These are phyloP conservation scores for Fratercula arctica DNA, from an alignment of 2,797 vertebrate species.

Conservation along the genomic window DNA sequence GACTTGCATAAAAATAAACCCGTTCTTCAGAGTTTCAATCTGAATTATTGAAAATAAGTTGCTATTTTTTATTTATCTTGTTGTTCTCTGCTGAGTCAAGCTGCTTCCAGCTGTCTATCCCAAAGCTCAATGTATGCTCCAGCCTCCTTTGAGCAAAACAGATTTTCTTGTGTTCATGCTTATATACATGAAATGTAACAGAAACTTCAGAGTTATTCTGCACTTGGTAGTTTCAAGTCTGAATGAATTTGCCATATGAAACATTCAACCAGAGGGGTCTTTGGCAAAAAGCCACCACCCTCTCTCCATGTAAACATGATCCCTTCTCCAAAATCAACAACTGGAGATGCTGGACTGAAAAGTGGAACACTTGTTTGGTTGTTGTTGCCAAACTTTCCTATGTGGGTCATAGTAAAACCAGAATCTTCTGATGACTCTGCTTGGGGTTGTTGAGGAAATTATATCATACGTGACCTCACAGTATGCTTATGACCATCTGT, in stretches of 20 bases:
- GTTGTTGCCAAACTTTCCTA: background rate
- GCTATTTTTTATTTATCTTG: background rate
- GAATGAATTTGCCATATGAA: background rate
- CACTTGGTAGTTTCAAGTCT: background rate
- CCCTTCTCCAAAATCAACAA: background rate
- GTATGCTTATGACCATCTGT: background rate
- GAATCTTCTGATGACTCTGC: background rate
- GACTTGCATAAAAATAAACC: background rate
- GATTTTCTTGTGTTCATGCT: background rate
- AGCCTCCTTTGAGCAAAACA: background rate
- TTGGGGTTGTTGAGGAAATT: background rate
- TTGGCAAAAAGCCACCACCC: background rate
- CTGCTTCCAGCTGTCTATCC: background rate
- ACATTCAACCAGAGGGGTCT: background rate
- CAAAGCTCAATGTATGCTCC: background rate
- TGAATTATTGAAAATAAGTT: conserved; percentile 25
- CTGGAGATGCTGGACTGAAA: background rate
- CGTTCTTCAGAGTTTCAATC: background rate
- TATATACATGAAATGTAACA: background rate
- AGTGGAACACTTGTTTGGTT: background rate
- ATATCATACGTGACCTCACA: background rate
- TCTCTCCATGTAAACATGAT: background rate
- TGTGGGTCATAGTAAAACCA: background rate
- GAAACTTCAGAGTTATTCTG: background rate
- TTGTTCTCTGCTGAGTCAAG: background rate